Conservation (phyloP, 2,797 vertebrate genomes). For the Anableps anableps region DNA sequence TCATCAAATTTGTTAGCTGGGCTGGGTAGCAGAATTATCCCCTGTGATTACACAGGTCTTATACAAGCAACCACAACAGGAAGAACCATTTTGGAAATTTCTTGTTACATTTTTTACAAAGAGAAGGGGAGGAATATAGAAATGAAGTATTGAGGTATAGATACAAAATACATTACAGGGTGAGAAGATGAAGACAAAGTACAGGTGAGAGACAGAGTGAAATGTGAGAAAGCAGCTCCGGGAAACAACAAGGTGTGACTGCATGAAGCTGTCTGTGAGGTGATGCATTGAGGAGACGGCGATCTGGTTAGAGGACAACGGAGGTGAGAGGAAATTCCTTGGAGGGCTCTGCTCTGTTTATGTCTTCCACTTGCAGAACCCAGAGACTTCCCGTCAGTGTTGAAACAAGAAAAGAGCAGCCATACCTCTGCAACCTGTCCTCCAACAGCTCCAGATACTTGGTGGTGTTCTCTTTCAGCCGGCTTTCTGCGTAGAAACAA, state of each 20-base stretch:
- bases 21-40: background rate
- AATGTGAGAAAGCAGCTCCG: conserved; percentile 51
- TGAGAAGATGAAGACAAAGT: conserved; percentile 41
- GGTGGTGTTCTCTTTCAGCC: conserved; percentile 78
- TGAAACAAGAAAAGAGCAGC: background rate
- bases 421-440: conserved; percentile 84
- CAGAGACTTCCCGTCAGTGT: background rate
- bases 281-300: conserved; percentile 39
- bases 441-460: conserved; percentile 84
- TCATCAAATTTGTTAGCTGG: conserved; percentile 12
- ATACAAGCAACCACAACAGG: background rate
- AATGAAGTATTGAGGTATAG: background rate
- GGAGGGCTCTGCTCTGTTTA: conserved; percentile 43
- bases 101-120: conserved; percentile 22
- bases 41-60: background rate
- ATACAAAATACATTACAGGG: conserved; percentile 20
- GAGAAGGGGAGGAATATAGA: background rate
- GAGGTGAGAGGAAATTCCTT: conserved; percentile 53
- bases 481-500: conserved; percentile 74
- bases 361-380: conserved; percentile 33
- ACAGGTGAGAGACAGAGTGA: conserved; percentile 53
- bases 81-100: background rate
- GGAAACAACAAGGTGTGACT: conserved; percentile 58
- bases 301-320: conserved; percentile 54
- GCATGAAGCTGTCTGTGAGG: conserved; percentile 42